Base-by-base conservation (phyloP, 35 echinoderm and acorn worm genomes). In the Antedon bifida region DNA sequence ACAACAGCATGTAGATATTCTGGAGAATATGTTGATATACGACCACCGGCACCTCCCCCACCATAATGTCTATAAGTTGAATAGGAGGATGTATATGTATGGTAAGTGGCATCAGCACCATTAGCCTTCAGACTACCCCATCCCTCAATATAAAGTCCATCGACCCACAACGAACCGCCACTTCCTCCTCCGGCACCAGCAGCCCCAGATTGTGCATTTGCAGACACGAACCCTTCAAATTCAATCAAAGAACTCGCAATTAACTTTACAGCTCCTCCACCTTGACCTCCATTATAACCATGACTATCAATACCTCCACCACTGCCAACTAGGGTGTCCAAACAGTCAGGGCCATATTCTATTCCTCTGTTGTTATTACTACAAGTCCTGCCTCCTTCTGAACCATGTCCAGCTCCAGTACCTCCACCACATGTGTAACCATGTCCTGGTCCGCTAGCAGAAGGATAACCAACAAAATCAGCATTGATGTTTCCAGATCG, bases 81-180 rank as follows among this genome's bases (percentile, higher is more conserved):
- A 64, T 21, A 64, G 9, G 26, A 2, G 7, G 14, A 42, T 42
- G 51, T 12, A 64, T 31, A 32, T 33, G 36, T 83, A 74, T 33
- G 80, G 81, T 34, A 16, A 0, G 80, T 46, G 29, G 88, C 88
- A 85, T n/a, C 13, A 26, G 85, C 92, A 64, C 92, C 92, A 79
- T 38, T 74, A 83, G 88, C 46, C 17, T 42, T 78, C 17, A 82
- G 19, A 45, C 46, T 30, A 34, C 92, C 92, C 78, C 92, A 83
- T 12, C 92, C 92, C 73, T 96, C 92, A 75, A 96, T 29, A 36
- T 78, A 88, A 31, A 45, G 34, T 32, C 88, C 89, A 85, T 96
- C 92, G 10, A 96, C 38, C 92, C 92, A 96, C 33, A 91, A 44
- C 21, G 92, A 76, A 0, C 92, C 92, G 19, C 92, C 92, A 79